Evolutionary conservation across 2,888 invertebrate species (phyloP), one percentile per base, ranked within the genome.

Genomic region (Lithophane semibrunnea): DNA sequence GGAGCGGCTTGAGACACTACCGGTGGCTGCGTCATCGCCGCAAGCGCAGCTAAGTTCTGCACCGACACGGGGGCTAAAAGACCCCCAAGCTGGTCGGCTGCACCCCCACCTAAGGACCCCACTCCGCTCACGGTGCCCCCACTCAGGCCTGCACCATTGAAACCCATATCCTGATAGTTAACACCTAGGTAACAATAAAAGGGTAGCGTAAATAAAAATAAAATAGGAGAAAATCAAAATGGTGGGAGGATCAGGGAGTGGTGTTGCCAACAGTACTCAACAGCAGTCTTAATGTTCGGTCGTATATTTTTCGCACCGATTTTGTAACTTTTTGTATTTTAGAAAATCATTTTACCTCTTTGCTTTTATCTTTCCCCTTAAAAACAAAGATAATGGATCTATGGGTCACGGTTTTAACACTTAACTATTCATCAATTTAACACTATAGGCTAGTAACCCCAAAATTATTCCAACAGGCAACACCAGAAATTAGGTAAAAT

Each of bases 31-130:
- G 98, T 98, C 97, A 98, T 98, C 68, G 98, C 98, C 75, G 99
- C 99, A 88, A 99, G 97, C 75, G 99, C 98, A 90, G 99, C 99
- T 93, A 99, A 96, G 97, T 99, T 99, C 97, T 99, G 99, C 97
- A 99, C 98, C 91, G 98, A 98, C 96, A 99, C 98, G 75, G 98
- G 98, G 86, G 98, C 98, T 92, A 98, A 92, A 88, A 99, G 96
- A 81, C 99, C 98, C 90, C 99, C 98, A 92, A 99, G 97, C 96
- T 99, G 99, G 94, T 99, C 99, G 96, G 98, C 98, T 90, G 98
- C 98, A 94, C 98, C 98, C 13, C 88, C 88, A 66, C 88, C 88
- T 78, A 88, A 79, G 44, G 86, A 85, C 61, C 93, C 92, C 52
- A 93, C 91, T n/a, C 93, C 92, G 81, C 91, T 88, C 47, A 94